phyloP scores from a whole-genome alignment of 2,888 invertebrate species.

The Brassicogethes aeneus region DNA sequence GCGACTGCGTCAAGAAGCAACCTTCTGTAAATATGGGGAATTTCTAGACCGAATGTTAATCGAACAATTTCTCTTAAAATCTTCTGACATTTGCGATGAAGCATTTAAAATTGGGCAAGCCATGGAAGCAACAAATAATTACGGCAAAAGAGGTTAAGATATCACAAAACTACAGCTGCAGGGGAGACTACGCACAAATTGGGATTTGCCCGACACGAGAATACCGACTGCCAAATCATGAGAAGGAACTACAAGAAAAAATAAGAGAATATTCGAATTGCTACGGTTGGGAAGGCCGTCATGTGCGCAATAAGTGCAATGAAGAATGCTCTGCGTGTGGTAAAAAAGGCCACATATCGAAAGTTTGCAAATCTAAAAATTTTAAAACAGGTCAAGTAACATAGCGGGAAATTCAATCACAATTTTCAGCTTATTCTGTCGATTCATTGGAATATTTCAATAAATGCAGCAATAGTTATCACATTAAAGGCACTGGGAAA shows the following conservation, averaged over 20 bases:
- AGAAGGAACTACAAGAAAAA: no score
- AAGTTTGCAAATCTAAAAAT: slow-evolving; percentile 1
- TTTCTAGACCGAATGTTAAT: no score
- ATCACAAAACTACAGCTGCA: neutral
- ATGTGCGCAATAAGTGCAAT: slow-evolving; percentile 6
- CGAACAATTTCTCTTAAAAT: no score
- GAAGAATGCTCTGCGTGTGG: slow-evolving; percentile 10
- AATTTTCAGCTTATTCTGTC: neutral
- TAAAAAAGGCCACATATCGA: slow-evolving; percentile 1
- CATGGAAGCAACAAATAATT: no score
- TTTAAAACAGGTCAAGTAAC: neutral
- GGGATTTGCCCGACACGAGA: neutral
- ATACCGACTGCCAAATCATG: neutral
- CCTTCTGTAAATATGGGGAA: no score
- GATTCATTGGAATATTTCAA: slow-evolving; percentile 2
- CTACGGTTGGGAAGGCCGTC: slow-evolving; percentile 7
- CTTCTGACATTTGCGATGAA: no score
- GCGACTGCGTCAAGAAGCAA: no score
- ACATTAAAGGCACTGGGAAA: no score
- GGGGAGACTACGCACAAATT: no score
- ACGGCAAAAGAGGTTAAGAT: no score
- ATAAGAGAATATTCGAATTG: slow-evolving; percentile 2
- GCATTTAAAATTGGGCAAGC: no score
- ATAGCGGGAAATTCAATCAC: no score
- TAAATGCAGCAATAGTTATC: slow-evolving; percentile 5